Evolutionary conservation across 2,113 vertebrate species (phyloP), one percentile per base, ranked within the genome.

Genomic region (Sturnus vulgaris): DNA sequence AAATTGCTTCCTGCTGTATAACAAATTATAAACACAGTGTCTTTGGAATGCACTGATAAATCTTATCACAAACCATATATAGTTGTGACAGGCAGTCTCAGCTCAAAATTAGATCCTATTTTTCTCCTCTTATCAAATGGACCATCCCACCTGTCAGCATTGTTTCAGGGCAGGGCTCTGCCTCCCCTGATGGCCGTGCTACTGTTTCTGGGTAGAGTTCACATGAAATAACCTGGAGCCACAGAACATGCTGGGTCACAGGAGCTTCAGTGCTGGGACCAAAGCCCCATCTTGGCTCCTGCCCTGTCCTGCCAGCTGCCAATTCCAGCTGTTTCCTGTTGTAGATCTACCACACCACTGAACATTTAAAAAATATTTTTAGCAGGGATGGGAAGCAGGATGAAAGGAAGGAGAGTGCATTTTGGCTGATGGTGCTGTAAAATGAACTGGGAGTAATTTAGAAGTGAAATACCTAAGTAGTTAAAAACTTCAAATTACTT

Each of bases 361-460:
- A 97, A 82, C 21, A 39, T 55, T 88, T 57, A 1, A 18, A 70
- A 79, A 95, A 64, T 86, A 79, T 65, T 97, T 91, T 84, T 82
- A 80, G 40, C 72, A 70, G 82, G 88, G 70, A 60, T 92, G 47
- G 86, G 82, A 88, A 95, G 91, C 73, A 81, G 93, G 96, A 97
- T 94, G 95, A 95, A 96, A 96, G 97, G 92, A 91, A 69, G 5
- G 88, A 92, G 69, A 86, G 80, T 85, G 97, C 78, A 76, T 72
- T 93, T 72, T 92, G 88, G 50, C 71, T 93, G 81, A 96, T 95
- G 97, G 91, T 37, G 88, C 33, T 90, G 82, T 96, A 64, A 82
- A 95, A 83, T 75, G 60, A 50, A 81, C 92, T 95, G 96, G 90
- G 90, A 97, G 77, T 71, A 91, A 96, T 96, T 97, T 98, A 92